These are phyloP conservation scores for Trichonephila clavata DNA, from an alignment of 1,140 invertebrate species.

Conservation along the genomic window DNA sequence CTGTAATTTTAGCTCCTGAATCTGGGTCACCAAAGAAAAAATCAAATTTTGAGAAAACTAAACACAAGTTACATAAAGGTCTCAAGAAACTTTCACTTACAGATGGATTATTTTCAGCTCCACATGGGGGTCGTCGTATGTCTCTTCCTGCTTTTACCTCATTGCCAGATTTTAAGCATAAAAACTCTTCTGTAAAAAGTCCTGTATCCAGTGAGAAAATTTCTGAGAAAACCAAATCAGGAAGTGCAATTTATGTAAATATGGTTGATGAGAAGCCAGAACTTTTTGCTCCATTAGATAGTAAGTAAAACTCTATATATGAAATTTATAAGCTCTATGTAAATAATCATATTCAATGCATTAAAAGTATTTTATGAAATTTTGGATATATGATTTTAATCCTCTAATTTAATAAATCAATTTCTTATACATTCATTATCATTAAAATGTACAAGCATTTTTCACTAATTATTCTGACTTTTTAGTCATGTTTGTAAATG, in stretches of 20 bases:
- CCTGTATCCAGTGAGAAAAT: slow-evolving; percentile 4
- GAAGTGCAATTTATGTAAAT: slow-evolving; percentile 71
- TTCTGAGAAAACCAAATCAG: slow-evolving; percentile 1
- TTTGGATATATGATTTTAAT: too few species aligned
- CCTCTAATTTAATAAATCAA: too few species aligned
- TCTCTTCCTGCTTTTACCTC: slow-evolving; percentile 64
- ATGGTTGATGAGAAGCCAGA: slow-evolving; percentile 77
- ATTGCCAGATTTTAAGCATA: slow-evolving; percentile 69
- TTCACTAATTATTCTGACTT: too few species aligned
- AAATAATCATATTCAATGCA: too few species aligned
- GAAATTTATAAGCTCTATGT: not conserved
- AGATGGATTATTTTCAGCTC: slow-evolving; percentile 66
- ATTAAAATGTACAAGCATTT: too few species aligned
- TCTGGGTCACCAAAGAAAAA: slow-evolving; percentile 68
- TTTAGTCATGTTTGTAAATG: too few species aligned
- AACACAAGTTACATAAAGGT: slow-evolving; percentile 70
- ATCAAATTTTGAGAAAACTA: slow-evolving; percentile 73
- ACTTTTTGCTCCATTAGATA: slow-evolving; percentile 69
- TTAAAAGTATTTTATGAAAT: too few species aligned
- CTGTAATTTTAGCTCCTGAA: not conserved
- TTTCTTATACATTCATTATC: too few species aligned
- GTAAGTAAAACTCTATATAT: slow-evolving; percentile 52
- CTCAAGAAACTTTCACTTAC: slow-evolving; percentile 57
- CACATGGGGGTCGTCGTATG: slow-evolving; percentile 37
- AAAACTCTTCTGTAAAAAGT: slow-evolving; percentile 38